Percentiles rank a stretch among this genome's conserved stretches.
phyloP scores from a whole-genome alignment of 2,113 vertebrate genomes.

The Todiramphus saurophagus region DNA sequence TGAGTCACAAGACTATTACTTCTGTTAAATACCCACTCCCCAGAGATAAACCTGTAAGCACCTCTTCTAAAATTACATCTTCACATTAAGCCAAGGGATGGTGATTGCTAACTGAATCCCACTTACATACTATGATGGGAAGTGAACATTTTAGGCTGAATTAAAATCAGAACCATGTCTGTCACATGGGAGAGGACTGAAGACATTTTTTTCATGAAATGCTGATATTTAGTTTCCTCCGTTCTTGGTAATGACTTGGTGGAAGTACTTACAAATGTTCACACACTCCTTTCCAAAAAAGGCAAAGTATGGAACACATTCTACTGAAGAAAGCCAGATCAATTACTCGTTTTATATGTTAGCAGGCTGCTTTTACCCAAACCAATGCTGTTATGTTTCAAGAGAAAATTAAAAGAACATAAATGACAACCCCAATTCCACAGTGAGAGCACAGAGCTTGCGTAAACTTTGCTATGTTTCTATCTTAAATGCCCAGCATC shows the following conservation, averaged over 20 bases:
- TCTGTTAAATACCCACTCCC: not conserved
- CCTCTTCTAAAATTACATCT: not conserved
- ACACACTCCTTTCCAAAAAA: not conserved
- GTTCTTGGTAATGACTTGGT: not conserved
- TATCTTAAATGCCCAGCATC: not conserved
- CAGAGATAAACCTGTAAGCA: not conserved
- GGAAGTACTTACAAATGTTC: not conserved
- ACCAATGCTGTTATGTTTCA: not conserved
- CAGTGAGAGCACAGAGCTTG: not conserved
- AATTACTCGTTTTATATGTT: not conserved
- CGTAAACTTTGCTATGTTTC: not conserved
- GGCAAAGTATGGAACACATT: slow-evolving; percentile 6
- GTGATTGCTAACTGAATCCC: not conserved
- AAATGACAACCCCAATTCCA: not conserved
- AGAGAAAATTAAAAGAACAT: slow-evolving; percentile 16
- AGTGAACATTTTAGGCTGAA: not conserved
- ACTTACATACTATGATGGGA: not conserved
- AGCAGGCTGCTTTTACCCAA: slow-evolving; percentile 23
- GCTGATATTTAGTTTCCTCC: not conserved
- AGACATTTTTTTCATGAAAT: not conserved
- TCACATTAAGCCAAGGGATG: not conserved
- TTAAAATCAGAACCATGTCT: not conserved
- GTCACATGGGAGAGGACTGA: not conserved
- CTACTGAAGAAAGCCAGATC: slow-evolving; percentile 15
- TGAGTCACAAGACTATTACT: not conserved